These are phyloP conservation scores for Malurus elegans DNA, from an alignment of 2,113 vertebrate genomes.

Conservation along the genomic window DNA sequence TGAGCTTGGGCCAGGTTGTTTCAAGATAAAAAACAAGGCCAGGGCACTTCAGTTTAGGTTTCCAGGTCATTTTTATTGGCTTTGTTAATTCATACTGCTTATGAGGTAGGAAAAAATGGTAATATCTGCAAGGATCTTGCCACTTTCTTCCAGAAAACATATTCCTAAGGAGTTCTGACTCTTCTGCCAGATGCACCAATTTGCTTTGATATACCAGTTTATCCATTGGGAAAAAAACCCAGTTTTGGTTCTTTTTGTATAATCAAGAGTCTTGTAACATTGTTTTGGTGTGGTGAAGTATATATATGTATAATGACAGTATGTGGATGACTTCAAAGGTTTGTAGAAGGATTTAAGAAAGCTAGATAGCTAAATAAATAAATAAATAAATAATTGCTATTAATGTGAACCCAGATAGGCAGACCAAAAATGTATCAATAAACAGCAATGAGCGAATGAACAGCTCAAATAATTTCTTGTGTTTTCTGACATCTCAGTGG, in stretches of 20 bases:
- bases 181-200: not conserved
- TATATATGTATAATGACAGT: not conserved
- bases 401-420: not conserved
- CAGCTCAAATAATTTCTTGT: not conserved
- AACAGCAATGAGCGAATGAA: not conserved
- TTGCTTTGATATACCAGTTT: not conserved
- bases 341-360: not conserved
- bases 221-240: not conserved
- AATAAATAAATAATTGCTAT: not conserved
- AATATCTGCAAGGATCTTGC: not conserved
- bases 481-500: not conserved
- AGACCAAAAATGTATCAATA: fast-evolving
- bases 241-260: not conserved
- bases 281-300: not conserved
- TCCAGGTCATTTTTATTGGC: not conserved
- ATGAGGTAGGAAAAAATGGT: not conserved
- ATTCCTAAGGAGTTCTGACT: not conserved
- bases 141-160: not conserved
- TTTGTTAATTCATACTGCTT: not conserved
- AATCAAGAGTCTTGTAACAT: not conserved
- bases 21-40: slow-evolving; percentile 41
- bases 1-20: slow-evolving; percentile 9
- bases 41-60: not conserved
- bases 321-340: not conserved
- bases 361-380: not conserved